A percentile compares a stretch with the other conserved stretches of the same genome.
phyloP scores from a whole-genome alignment of 2,113 vertebrate genomes.

The Rhinogobius similis region DNA sequence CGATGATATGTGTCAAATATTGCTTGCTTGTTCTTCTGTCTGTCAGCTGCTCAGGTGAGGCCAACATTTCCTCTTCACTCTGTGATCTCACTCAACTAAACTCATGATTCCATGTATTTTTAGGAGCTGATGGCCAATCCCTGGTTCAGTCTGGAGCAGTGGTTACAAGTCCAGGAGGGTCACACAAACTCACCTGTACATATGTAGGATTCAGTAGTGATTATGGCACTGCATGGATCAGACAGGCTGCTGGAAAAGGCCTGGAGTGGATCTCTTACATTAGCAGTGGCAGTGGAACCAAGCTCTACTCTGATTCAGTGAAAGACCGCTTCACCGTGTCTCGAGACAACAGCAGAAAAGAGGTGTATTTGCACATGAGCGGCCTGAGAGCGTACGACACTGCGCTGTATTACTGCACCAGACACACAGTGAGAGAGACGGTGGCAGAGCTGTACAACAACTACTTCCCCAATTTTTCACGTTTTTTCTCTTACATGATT shows the following conservation, averaged over 20 bases:
- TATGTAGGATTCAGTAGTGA: slow-evolving; percentile 5
- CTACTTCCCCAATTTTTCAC: too few relatives aligned
- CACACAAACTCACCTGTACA: neutral
- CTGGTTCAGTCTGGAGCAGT: slow-evolving; percentile 1
- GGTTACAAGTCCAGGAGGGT: neutral
- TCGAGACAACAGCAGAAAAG: neutral
- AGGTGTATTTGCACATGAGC: slow-evolving; percentile 3
- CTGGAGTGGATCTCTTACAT: slow-evolving; percentile 8
- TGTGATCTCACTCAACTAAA: too few relatives aligned
- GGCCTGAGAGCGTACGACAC: neutral
- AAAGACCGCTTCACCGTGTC: neutral
- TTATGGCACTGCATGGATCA: neutral
- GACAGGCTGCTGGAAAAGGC: too few relatives aligned
- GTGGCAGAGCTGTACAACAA: too few relatives aligned
- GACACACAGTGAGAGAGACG: neutral
- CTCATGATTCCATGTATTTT: too few relatives aligned
- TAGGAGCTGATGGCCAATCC: neutral
- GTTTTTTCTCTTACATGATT: too few relatives aligned
- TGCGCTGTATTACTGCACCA: neutral
- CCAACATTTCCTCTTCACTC: too few relatives aligned
- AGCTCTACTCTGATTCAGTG: neutral
- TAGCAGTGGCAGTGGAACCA: neutral
- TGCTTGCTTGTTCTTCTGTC: too few relatives aligned
- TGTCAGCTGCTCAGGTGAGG: too few relatives aligned
- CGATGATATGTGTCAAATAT: too few relatives aligned